Base-by-base conservation (phyloP, 2,113 vertebrate genomes). In the Carlito syrichta region DNA sequence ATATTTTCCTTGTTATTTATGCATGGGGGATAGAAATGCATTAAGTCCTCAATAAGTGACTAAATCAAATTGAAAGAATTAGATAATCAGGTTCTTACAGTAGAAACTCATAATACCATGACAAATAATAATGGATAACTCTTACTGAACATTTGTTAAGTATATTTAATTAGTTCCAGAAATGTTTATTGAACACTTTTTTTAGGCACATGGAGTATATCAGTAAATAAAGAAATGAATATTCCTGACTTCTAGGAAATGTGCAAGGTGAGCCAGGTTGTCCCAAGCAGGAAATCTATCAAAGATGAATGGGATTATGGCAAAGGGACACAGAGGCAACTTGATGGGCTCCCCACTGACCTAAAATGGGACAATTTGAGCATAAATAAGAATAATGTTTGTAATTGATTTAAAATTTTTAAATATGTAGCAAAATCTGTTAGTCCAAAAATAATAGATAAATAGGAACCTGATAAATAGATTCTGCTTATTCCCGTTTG, bases 371-470 rank as follows among this genome's bases (percentile, higher is more conserved):
- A 69, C n/a, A 74, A 27, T 91, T 16, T 79, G 48, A 50, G 2
- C 69, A 50, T 73, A 50, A 73, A 30, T 76, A 77, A 90, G 48
- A 91, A 40, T 63, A 79, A 82, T 84, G 92, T 23, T 60, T 92
- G 23, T 13, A 35, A 63, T 32, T 90, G 68, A 66, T 78, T 89
- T 30, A 43, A 79, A n/a, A 85, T 38, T 77, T 60, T 38, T 32
- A 92, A 86, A 50, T 78, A n/a, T 86, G 50, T 63, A 63, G 56
- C 52, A 45, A 78, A 89, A 60, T 60, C 23, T 79, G 6, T 69
- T 81, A n/a, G 19, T 83, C 52, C 40, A 16, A 35, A 43, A 68
- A 45, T 87, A 82, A 45, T 56, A 73, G 38, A 25, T 79, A 54
- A 30, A 62, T 54, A 56, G 30, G 56, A 77, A 50, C 74, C 11